These are phyloP conservation scores for Epirrita christyi DNA, from an alignment of 2,888 invertebrate genomes.

Conservation along the genomic window DNA sequence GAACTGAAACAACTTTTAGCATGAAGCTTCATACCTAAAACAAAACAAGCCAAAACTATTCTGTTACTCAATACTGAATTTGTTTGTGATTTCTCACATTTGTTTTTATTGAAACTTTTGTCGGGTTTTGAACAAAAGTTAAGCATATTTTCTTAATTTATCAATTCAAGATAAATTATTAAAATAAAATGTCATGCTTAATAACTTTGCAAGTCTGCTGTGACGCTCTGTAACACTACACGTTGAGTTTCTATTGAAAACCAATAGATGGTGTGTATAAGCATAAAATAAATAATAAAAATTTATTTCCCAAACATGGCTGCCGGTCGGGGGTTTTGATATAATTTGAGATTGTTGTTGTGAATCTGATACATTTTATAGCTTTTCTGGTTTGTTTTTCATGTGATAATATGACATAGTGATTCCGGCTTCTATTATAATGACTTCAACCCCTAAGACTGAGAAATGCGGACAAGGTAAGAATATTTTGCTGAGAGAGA, in stretches of 20 bases:
- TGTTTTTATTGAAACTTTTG: too few relatives aligned
- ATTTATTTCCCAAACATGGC: constrained; percentile 70
- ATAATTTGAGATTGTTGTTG: constrained; percentile 63
- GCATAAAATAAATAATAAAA: constrained; percentile 1
- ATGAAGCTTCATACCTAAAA: too few relatives aligned
- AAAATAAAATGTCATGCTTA: too few relatives aligned
- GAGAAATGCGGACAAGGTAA: constrained; percentile 81
- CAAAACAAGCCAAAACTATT: too few relatives aligned
- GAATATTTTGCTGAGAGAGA: constrained; percentile 52
- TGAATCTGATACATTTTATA: constrained; percentile 46
- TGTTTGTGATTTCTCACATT: too few relatives aligned
- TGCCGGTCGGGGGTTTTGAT: constrained; percentile 75
- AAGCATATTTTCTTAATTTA: too few relatives aligned
- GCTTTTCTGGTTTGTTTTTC: constrained; percentile 41
- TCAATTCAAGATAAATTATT: too few relatives aligned
- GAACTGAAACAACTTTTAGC: too few relatives aligned
- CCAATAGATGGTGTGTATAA: constrained; percentile 8
- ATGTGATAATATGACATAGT: constrained; percentile 73
- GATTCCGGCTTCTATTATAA: constrained; percentile 58
- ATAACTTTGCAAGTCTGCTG: too few relatives aligned
- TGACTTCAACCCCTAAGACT: constrained; percentile 82
- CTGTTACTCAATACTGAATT: too few relatives aligned
- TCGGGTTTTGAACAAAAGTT: too few relatives aligned
- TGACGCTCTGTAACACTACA: too few relatives aligned
- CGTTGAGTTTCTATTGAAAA: not conserved